Evolutionary conservation across 1,140 invertebrate genomes (phyloP), one percentile per base, ranked within the genome.

Genomic region (Lepeophtheirus salmonis): DNA sequence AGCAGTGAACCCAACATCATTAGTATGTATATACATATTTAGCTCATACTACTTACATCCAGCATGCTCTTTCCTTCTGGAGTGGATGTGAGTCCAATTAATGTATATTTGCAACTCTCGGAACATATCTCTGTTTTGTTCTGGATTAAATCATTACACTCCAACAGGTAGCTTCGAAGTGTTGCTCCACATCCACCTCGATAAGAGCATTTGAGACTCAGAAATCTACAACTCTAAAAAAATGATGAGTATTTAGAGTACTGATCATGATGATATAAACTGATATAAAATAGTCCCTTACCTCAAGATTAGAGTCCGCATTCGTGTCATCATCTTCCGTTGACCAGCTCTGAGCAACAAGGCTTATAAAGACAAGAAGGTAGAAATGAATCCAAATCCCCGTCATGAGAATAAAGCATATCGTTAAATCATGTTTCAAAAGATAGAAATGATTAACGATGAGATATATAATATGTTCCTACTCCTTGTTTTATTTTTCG

Each of bases 21-120:
- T n/a, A n/a, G n/a, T n/a, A n/a, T n/a, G n/a, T n/a, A n/a, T n/a
- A n/a, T n/a, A n/a, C n/a, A n/a, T n/a, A n/a, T n/a, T n/a, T n/a
- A n/a, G n/a, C n/a, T n/a, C n/a, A n/a, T n/a, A n/a, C n/a, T n/a
- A n/a, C 76, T 77, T 68, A 82, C 80, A 30, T 72, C 77, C 76
- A 82, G 82, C 14, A 87, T 74, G 56, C 78, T 75, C 65, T 82
- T 79, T 16, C 84, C 84, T 69, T 84, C 80, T 30, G 83, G 80
- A 0, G 83, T 84, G 24, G 81, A 83, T 0, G 79, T 83, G 16
- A 86, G 73, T 0, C 82, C 82, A 50, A 86, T 83, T 6, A 86
- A 74, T 0, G 83, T 81, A 67, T 82, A 76, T 62, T 80, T 77
- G 68, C 84, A 86, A 17, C 75, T 70, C 65, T 81, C 78, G 0